Conservation (phyloP, 2,113 vertebrate species). For the Salminus brasiliensis region DNA sequence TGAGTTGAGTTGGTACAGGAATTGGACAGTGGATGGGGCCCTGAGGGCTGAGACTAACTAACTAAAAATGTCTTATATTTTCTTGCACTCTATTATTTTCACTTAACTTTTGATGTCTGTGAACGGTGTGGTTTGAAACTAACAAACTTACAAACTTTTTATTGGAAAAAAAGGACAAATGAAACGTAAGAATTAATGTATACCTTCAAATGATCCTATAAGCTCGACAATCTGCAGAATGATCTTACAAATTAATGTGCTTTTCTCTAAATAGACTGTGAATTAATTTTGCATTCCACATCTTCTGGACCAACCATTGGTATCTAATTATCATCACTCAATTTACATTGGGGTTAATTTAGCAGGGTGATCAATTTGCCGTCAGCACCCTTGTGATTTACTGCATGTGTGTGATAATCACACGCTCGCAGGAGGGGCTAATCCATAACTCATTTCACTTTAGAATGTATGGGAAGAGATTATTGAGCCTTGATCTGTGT, state of each 20-base stretch:
- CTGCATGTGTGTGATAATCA: slow-evolving; percentile 56
- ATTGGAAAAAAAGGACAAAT: no score
- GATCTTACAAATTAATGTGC: neutral
- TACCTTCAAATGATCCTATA: neutral
- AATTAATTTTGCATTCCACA: neutral
- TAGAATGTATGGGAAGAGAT: slow-evolving; percentile 25
- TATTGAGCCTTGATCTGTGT: neutral
- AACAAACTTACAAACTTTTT: no score
- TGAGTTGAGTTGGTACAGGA: neutral
- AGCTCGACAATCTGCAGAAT: neutral
- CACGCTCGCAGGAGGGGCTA: slow-evolving; percentile 44
- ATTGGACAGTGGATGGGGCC: neutral
- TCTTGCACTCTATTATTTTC: no score
- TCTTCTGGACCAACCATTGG: slow-evolving; percentile 61
- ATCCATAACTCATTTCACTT: slow-evolving; percentile 51
- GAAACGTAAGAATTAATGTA: no score
- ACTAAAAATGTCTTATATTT: neutral
- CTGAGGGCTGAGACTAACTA: neutral
- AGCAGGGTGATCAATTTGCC: slow-evolving; percentile 65
- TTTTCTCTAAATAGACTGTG: neutral
- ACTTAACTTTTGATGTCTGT: no score
- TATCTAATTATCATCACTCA: slow-evolving; percentile 70
- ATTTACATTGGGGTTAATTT: slow-evolving; percentile 72
- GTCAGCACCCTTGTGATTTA: slow-evolving; percentile 65
- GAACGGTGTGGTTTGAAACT: no score